These are phyloP conservation scores for Chalcis sispes DNA, from an alignment of 2,888 invertebrate species.

Conservation along the genomic window DNA sequence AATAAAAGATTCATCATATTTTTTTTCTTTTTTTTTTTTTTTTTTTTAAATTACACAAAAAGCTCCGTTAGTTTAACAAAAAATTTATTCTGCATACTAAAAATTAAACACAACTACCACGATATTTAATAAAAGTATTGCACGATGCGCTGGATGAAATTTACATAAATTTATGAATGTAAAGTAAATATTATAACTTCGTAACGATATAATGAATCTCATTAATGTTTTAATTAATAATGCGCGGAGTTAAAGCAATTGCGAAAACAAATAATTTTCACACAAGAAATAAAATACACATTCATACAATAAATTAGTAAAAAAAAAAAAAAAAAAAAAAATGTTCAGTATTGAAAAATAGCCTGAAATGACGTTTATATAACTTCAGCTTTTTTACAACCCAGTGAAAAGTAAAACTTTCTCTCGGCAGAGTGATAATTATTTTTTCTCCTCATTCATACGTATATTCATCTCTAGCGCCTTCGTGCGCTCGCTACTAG, in stretches of 20 bases:
- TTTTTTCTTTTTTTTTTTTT: too few relatives aligned
- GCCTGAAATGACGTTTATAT: slow-evolving; percentile 24
- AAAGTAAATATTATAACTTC: slow-evolving; percentile 13
- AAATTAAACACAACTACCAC: neutral
- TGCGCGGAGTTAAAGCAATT: neutral
- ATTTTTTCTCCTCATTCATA: slow-evolving; percentile 36
- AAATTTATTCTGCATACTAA: neutral
- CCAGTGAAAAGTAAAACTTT: slow-evolving; percentile 6
- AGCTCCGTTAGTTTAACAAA: neutral
- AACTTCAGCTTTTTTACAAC: slow-evolving; percentile 11
- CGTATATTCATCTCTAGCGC: slow-evolving; percentile 13
- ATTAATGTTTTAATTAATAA: slow-evolving; percentile 42
- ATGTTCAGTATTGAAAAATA: neutral
- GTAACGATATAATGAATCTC: slow-evolving; percentile 6
- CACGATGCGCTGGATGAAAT: neutral
- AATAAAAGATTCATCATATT: too few relatives aligned
- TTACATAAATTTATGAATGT: slow-evolving; percentile 3
- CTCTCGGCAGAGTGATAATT: slow-evolving; percentile 29
- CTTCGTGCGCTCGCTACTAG: slow-evolving; percentile 7
- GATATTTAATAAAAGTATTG: neutral
- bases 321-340: too few relatives aligned
- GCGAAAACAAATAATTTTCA: slow-evolving; percentile 15
- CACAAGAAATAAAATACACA: too few relatives aligned
- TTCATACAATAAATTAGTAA: too few relatives aligned
- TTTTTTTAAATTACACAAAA: neutral